Conservation (phyloP, 2,113 vertebrate species). For the Pampusana beccarii region DNA sequence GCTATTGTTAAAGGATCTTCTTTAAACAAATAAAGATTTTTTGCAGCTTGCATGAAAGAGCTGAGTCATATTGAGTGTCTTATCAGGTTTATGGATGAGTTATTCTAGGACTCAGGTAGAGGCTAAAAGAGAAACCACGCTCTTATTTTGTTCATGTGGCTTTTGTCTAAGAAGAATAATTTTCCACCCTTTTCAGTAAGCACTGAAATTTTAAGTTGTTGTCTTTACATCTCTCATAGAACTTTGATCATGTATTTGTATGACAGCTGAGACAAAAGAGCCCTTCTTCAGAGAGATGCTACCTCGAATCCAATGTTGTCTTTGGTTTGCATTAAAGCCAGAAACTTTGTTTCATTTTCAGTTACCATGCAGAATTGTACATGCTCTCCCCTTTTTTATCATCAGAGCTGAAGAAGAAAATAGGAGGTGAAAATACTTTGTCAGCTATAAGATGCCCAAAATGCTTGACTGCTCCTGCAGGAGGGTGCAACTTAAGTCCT, state of each 20-base stretch:
- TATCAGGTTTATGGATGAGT: background rate
- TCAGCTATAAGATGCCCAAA: background rate
- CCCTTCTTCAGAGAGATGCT: constrained; percentile 17
- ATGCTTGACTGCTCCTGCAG: background rate
- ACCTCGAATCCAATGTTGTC: background rate
- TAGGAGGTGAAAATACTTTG: background rate
- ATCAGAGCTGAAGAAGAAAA: background rate
- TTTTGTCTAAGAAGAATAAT: constrained; percentile 56
- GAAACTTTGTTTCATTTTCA: background rate
- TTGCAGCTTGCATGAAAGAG: background rate
- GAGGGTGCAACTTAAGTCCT: background rate
- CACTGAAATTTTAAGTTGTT: constrained; percentile 38
- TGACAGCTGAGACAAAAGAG: constrained; percentile 19
- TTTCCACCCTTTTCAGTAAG: constrained; percentile 60
- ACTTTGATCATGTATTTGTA: background rate
- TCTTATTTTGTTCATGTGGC: constrained; percentile 11
- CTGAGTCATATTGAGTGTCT: constrained; percentile 13
- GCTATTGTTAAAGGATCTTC: constrained; percentile 51
- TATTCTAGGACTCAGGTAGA: constrained; percentile 44
- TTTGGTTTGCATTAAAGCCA: background rate
- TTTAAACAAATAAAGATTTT: constrained; percentile 65
- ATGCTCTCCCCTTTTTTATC: background rate
- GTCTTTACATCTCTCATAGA: constrained; percentile 56
- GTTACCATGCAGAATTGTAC: background rate
- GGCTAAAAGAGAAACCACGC: background rate